Evolutionary conservation across 2,888 invertebrate genomes (phyloP).

Genomic region (Melitaea athalia): DNA sequence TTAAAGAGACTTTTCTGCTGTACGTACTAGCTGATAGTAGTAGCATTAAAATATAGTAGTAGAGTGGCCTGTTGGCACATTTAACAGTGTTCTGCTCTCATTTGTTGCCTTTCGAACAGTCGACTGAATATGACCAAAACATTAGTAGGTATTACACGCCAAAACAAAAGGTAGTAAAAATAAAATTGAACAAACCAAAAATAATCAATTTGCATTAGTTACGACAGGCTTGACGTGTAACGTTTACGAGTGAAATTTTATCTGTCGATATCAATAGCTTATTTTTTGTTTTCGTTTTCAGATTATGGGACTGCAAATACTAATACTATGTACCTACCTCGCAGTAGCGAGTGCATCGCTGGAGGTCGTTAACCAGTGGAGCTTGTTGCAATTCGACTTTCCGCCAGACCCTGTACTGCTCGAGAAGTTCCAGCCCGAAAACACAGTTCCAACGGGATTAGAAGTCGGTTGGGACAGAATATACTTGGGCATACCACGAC

Average conservation of each 20-base stretch:
- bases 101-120: too few relatives aligned
- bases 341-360: slow-evolving; percentile 71
- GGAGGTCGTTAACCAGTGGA: slow-evolving; percentile 88
- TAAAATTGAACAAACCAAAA: too few relatives aligned
- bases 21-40: too few relatives aligned
- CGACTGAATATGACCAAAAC: too few relatives aligned
- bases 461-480: slow-evolving; percentile 87
- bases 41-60: too few relatives aligned
- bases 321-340: slow-evolving; percentile 58
- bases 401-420: slow-evolving; percentile 83
- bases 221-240: too few relatives aligned
- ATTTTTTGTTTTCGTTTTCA: slow-evolving; percentile 14
- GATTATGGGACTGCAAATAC: slow-evolving; percentile 53
- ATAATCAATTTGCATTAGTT: too few relatives aligned
- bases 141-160: too few relatives aligned
- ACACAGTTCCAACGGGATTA: slow-evolving; percentile 89
- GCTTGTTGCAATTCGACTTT: slow-evolving; percentile 85
- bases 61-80: too few relatives aligned
- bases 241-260: neutral
- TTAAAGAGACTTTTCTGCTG: too few relatives aligned
- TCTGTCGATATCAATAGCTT: neutral
- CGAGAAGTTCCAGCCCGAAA: slow-evolving; percentile 85
- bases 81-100: too few relatives aligned
- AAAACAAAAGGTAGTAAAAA: too few relatives aligned
- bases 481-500: slow-evolving; percentile 88